Evolutionary conservation across 1,140 invertebrate species (phyloP), one percentile per base, ranked within the genome.

Genomic region (Bombus terrestris): DNA sequence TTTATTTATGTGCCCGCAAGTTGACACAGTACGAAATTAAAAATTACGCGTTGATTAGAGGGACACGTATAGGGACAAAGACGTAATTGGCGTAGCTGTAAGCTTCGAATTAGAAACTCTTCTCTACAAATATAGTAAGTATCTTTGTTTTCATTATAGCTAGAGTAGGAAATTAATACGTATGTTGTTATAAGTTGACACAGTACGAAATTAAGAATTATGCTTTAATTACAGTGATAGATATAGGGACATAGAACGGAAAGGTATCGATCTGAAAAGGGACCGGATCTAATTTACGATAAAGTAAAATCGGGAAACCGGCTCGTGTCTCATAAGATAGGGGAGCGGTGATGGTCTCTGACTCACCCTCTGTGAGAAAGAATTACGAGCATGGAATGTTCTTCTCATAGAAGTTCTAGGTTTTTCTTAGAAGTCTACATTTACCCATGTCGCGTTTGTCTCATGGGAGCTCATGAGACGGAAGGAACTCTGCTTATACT

Each of bases 331-430:
- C 86, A 22, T 25, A 66, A 89, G 83, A 86, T 59, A 68, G 37
- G 68, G 59, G 81, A 74, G 86, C 85, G 43, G 62, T 62, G 83
- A 86, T 71, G 80, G 74, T 81, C 76, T 84, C 88, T 90, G 89
- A 90, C 88, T 90, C 89, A 90, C 89, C 89, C 89, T 87, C 53
- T 73, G 37, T 59, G 43, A 57, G 43, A 71, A 47, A 89, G 78
- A 90, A 90, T 87, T 89, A 87, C 76, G 77, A 62, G 62, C 85
- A 62, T 78, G 78, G 77, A 87, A 80, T 89, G 89, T 83, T 76
- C 80, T 37, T 85, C 75, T 89, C 84, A 73, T 89, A 76, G 81
- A 88, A 85, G 69, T 88, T 66, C 72, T 39, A 25, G 25, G 86
- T 72, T 89, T 83, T 83, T 83, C 66, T 79, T 88, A 68, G 82